These are phyloP conservation scores for Saturnia pavonia DNA, from an alignment of 2,888 invertebrate genomes.

Conservation along the genomic window DNA sequence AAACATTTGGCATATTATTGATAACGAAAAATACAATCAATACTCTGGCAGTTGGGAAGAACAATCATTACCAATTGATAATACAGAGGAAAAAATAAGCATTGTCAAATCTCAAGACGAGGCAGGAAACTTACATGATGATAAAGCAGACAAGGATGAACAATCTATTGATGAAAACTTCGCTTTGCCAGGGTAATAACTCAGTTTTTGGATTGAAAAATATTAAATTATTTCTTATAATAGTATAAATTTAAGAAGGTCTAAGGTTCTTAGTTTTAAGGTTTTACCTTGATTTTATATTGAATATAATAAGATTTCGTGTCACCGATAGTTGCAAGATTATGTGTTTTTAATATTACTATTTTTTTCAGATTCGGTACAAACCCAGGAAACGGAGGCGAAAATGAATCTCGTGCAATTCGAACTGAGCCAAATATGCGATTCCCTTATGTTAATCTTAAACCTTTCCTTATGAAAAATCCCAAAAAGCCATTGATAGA, in stretches of 20 bases:
- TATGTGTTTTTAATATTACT: slow-evolving; percentile 15
- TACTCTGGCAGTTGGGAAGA: slow-evolving; percentile 64
- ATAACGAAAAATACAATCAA: slow-evolving; percentile 64
- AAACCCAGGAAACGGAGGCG: slow-evolving; percentile 65
- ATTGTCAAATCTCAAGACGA: slow-evolving; percentile 26
- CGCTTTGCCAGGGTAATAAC: slow-evolving; percentile 69
- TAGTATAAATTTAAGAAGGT: background rate
- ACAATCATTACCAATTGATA: slow-evolving; percentile 43
- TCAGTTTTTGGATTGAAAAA: background rate
- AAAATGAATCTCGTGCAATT: slow-evolving; percentile 76
- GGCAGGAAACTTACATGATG: slow-evolving; percentile 24
- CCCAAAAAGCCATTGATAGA: slow-evolving; percentile 47
- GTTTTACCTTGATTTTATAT: background rate
- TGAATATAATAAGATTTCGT: too few species aligned
- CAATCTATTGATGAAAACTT: slow-evolving; percentile 58
- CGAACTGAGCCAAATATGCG: slow-evolving; percentile 67
- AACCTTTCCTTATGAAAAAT: slow-evolving; percentile 71
- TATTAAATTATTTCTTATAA: background rate
- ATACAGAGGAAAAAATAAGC: slow-evolving; percentile 26
- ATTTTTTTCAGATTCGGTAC: slow-evolving; percentile 63
- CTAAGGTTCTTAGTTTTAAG: too few species aligned
- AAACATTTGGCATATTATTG: slow-evolving; percentile 76
- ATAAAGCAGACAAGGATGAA: slow-evolving; percentile 25
- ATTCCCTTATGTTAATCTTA: slow-evolving; percentile 72
- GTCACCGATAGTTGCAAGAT: background rate